Conservation (phyloP, 2,888 invertebrate species). For the Synergus itoensis region DNA sequence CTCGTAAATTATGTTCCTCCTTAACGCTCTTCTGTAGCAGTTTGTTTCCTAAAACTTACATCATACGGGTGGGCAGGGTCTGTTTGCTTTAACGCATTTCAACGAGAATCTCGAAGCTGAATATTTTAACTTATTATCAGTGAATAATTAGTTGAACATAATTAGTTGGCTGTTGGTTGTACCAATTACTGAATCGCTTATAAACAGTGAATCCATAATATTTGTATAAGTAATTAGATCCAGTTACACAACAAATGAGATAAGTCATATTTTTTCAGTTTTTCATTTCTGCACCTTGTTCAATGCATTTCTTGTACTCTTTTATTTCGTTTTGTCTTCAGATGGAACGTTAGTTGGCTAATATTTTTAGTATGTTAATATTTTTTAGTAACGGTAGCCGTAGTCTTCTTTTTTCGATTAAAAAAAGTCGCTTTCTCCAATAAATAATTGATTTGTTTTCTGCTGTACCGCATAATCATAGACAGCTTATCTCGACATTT, state of each 20-base stretch:
- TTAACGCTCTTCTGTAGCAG: slow-evolving; percentile 51
- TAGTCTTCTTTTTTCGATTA: background rate
- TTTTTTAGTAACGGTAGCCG: too few relatives aligned
- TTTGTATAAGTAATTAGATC: background rate
- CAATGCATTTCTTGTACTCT: background rate
- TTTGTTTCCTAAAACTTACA: slow-evolving; percentile 36
- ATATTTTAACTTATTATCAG: slow-evolving; percentile 33
- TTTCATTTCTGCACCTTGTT: background rate
- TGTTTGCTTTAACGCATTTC: slow-evolving; percentile 34
- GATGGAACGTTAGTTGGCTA: too few relatives aligned
- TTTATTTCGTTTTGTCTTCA: too few relatives aligned
- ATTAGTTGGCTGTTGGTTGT: background rate
- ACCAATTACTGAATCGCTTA: slow-evolving; percentile 3
- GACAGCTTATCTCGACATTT: slow-evolving; percentile 20
- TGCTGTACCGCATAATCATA: slow-evolving; percentile 10
- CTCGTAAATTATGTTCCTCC: slow-evolving; percentile 55
- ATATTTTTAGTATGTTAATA: too few relatives aligned
- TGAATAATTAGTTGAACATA: slow-evolving; percentile 9
- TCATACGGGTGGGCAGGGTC: slow-evolving; percentile 17
- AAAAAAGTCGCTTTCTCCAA: background rate
- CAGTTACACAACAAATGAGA: background rate
- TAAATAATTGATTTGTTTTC: background rate
- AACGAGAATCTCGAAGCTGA: slow-evolving; percentile 15
- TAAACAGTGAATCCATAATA: background rate
- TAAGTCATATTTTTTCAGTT: background rate